phyloP scores from a whole-genome alignment of 2,113 vertebrate genomes.

The Pelvicachromis taeniatus region DNA sequence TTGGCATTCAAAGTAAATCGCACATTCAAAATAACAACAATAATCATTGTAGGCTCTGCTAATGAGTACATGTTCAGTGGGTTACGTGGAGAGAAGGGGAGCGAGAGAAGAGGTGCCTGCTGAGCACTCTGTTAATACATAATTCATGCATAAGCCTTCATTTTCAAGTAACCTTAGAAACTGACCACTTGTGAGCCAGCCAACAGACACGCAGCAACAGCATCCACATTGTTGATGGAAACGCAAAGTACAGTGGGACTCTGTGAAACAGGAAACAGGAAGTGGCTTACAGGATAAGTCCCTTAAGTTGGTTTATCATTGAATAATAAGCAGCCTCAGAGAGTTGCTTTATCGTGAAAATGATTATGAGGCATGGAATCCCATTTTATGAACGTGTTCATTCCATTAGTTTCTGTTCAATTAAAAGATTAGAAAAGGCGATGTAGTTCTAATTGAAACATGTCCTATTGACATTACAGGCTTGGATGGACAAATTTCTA shows the following conservation, averaged over 20 bases:
- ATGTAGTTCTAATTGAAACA: constrained; percentile 62
- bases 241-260: not conserved
- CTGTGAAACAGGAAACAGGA: not conserved
- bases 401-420: constrained; percentile 51
- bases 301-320: constrained; percentile 2
- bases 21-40: not conserved
- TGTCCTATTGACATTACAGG: constrained; percentile 62
- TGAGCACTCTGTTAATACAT: not conserved
- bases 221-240: not conserved
- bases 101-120: not conserved
- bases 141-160: constrained; percentile 11
- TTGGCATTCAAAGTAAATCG: constrained; percentile 9
- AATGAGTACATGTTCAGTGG: not conserved
- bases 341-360: constrained; percentile 5
- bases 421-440: constrained; percentile 66
- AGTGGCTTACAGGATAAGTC: constrained; percentile 18
- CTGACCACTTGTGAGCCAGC: not conserved
- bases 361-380: constrained; percentile 20
- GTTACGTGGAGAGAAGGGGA: not conserved
- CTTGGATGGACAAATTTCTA: constrained; percentile 55
- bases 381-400: constrained; percentile 33
- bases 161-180: constrained; percentile 15
- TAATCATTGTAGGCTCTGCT: not conserved
- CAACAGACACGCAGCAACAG: not conserved
- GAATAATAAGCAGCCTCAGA: constrained; percentile 3